Conservation (phyloP, 2,113 vertebrate genomes). For the Hystrix brachyura region DNA sequence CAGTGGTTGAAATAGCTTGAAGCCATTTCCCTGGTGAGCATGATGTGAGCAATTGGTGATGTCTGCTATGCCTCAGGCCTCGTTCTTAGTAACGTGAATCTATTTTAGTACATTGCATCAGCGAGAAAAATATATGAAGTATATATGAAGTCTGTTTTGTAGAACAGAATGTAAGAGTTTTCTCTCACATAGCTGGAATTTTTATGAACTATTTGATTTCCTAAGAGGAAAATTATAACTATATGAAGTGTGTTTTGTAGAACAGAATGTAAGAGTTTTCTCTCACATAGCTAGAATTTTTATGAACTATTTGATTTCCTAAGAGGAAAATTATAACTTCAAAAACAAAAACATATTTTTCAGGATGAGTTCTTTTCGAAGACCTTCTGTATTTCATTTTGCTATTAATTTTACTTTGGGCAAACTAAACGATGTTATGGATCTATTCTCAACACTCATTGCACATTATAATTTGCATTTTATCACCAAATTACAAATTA, state of each 20-base stretch:
- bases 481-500: constrained; percentile 68
- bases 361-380: constrained; percentile 62
- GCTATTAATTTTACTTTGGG: constrained; percentile 70
- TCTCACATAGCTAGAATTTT: background rate
- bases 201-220: constrained; percentile 59
- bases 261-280: background rate
- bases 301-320: constrained; percentile 60
- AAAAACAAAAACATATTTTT: constrained; percentile 59
- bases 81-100: background rate
- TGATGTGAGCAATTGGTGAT: fast-evolving
- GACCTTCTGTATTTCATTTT: constrained; percentile 53
- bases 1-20: background rate
- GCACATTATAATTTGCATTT: constrained; percentile 52
- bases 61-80: fast-evolving
- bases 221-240: constrained; percentile 62
- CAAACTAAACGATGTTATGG: constrained; percentile 7
- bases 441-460: constrained; percentile 2
- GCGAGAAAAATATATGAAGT: background rate
- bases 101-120: fast-evolving
- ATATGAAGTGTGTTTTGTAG: background rate
- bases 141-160: fast-evolving
- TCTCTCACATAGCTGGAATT: background rate
- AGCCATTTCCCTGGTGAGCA: fast-evolving
- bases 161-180: background rate
- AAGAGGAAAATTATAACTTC: constrained; percentile 57